These are phyloP conservation scores for Amiota mariae DNA, from an alignment of 2,888 invertebrate genomes.

Conservation along the genomic window DNA sequence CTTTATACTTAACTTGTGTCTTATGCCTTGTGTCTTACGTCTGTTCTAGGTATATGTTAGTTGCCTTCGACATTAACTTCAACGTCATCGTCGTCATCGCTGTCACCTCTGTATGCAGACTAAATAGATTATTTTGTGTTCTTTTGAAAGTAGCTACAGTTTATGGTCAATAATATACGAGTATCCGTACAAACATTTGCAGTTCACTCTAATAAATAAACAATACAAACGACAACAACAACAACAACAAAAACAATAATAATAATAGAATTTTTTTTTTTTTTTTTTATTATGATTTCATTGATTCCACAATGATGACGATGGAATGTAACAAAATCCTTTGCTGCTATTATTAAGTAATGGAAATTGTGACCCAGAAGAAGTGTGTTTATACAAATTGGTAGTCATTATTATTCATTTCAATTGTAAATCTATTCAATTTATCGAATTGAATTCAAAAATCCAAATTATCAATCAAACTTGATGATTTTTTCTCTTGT, in stretches of 20 bases:
- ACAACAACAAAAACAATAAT: too few species aligned
- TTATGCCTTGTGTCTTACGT: not conserved
- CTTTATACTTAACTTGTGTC: not conserved
- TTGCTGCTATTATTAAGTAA: too few species aligned
- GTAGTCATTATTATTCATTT: not conserved
- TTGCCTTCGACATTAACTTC: too few species aligned
- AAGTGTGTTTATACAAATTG: not conserved
- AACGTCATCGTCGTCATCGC: too few species aligned
- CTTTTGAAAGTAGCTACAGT: slow-evolving; percentile 38
- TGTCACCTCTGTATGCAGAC: not conserved
- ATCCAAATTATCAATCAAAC: not conserved
- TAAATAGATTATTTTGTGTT: slow-evolving; percentile 10
- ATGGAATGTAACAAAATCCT: too few species aligned
- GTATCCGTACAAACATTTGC: not conserved
- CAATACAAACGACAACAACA: too few species aligned
- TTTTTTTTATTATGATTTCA: not conserved
- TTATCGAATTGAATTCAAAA: not conserved
- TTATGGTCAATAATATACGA: slow-evolving; percentile 4
- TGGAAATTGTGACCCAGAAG: slow-evolving; percentile 3
- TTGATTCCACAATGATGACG: not conserved
- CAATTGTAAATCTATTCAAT: not conserved
- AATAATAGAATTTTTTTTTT: too few species aligned
- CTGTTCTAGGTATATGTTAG: not conserved
- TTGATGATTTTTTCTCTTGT: not conserved
- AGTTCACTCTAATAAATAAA: too few species aligned